A percentile compares a stretch with the other conserved stretches of the same genome.
These are phyloP conservation scores for Molanna angustata DNA, from an alignment of 2,888 invertebrate genomes.

Conservation along the genomic window DNA sequence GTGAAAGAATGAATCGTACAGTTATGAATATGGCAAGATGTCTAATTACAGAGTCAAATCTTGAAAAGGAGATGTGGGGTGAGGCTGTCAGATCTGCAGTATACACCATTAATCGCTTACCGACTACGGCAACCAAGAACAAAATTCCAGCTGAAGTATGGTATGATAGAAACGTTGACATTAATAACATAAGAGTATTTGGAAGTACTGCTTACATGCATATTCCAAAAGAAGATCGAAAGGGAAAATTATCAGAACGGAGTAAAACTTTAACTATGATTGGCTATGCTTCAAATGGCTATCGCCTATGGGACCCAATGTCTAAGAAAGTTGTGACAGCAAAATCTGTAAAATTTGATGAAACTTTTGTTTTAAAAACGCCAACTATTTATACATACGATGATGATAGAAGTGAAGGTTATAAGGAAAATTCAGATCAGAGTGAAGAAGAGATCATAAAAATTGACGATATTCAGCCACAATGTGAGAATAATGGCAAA, in stretches of 20 bases:
- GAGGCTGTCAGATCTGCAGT: neutral
- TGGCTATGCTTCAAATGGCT: constrained; percentile 3
- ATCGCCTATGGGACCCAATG: neutral
- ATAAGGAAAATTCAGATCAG: too few relatives aligned
- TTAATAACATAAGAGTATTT: neutral
- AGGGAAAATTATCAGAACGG: neutral
- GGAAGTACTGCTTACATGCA: neutral
- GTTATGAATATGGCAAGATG: neutral
- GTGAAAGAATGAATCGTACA: neutral
- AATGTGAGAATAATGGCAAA: too few relatives aligned
- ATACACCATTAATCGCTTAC: neutral
- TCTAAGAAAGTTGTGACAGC: neutral
- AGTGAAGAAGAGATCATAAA: too few relatives aligned
- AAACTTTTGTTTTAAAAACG: too few relatives aligned
- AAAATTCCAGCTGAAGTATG: neutral
- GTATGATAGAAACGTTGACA: neutral
- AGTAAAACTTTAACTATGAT: neutral
- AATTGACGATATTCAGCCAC: too few relatives aligned
- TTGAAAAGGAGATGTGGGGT: neutral
- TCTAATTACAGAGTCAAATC: neutral
- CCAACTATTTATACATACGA: too few relatives aligned
- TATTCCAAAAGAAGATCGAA: neutral
- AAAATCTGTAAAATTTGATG: neutral
- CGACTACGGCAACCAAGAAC: neutral
- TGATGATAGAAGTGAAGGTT: too few relatives aligned